Evolutionary conservation across 2,888 invertebrate species (phyloP), one percentile per base, ranked within the genome.

Genomic region (Dynastes maya): DNA sequence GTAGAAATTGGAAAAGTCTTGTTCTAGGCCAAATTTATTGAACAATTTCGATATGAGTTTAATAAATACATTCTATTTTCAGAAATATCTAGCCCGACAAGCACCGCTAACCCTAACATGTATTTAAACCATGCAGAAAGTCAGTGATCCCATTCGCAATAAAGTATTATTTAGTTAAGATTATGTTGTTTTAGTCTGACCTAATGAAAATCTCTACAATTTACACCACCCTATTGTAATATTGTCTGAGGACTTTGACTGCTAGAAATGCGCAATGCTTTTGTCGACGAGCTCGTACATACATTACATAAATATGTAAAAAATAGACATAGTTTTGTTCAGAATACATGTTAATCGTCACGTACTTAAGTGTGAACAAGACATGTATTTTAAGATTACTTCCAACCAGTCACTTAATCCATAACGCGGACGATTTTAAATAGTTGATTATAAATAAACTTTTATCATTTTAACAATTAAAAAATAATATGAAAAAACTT

Each of bases 391-490:
- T 61, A 29, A 61, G 29, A 61, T 61, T 27, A 61, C 11, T 29
- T 29, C 61, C 9, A 61, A 5, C 22, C 22, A 16, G 22, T 22
- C 29, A 29, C 13, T 58, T 58, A 58, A 67, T 67, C 45, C 67
- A 45, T 27, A 67, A 67, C 29, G 16, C 29, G 45, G 16, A 40
- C 37, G 49, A 68, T 27, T 49, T 49, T 68, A 68, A 68, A 22
- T 9, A 65, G 40, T 16, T 11, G 40, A 45, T 68, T 45, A 68
- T 68, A 68, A 49, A 68, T 49, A 68, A 68, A 68, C 49, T 68
- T 67, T 68, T 68, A 68, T 68, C 67, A 68, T 45, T 22, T 68
- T 49, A 49, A 68, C 49, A 68, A 68, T 49, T 68, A 68, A 68
- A 37, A 68, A 22, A 49, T 27, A 65, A 13, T 40, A 64, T 22